These are phyloP conservation scores for Eumeta japonica DNA, from an alignment of 1,140 invertebrate genomes.

Conservation along the genomic window DNA sequence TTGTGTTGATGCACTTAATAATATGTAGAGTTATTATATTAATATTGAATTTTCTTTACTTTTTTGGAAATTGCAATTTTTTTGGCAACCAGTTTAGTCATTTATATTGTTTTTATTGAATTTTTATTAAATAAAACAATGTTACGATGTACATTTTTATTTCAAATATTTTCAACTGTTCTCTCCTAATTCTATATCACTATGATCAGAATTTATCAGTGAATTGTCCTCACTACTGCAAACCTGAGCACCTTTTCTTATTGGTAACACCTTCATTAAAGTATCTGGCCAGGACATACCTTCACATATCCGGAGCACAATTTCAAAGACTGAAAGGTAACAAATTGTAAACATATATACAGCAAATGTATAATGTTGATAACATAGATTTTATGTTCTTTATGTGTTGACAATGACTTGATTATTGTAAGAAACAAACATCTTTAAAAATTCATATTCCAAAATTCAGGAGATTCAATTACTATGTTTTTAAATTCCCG, in stretches of 20 bases:
- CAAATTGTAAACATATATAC: not conserved
- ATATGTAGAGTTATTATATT: too few relatives aligned
- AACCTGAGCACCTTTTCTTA: slow-evolving; percentile 69
- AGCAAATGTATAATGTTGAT: slow-evolving; percentile 8
- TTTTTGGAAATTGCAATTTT: too few relatives aligned
- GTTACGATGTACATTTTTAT: not conserved
- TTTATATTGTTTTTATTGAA: not conserved
- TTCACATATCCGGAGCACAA: slow-evolving; percentile 76
- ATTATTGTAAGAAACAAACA: too few relatives aligned
- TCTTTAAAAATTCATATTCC: too few relatives aligned
- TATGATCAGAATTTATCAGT: slow-evolving; percentile 2
- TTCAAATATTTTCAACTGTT: not conserved
- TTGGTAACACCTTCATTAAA: slow-evolving; percentile 76
- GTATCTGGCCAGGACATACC: slow-evolving; percentile 83
- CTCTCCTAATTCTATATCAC: not conserved
- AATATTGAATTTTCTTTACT: too few relatives aligned
- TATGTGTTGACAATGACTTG: slow-evolving; percentile 2
- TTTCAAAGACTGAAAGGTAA: slow-evolving; percentile 79
- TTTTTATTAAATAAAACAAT: not conserved
- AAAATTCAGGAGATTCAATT: too few relatives aligned
- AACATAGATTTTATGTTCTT: slow-evolving; percentile 4
- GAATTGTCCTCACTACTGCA: slow-evolving; percentile 24
- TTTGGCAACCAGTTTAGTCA: not conserved
- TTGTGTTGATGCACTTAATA: too few relatives aligned
- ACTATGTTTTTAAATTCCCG: too few relatives aligned